phyloP scores from a whole-genome alignment of 2,888 invertebrate genomes.

The Glaucopsyche alexis region DNA sequence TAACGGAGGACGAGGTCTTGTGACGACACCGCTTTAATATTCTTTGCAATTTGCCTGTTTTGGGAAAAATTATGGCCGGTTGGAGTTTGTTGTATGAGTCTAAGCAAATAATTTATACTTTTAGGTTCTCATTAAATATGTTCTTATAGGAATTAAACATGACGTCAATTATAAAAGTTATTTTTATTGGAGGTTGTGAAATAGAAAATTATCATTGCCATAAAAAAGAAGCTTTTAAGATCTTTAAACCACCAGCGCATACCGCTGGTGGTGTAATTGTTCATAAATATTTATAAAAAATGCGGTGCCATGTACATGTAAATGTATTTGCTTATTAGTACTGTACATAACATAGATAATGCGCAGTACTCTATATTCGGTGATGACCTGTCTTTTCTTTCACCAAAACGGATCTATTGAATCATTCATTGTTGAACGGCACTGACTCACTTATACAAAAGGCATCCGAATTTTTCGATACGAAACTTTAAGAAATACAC shows the following conservation, averaged over 20 bases:
- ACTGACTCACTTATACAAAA: slow-evolving; percentile 39
- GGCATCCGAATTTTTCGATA: slow-evolving; percentile 33
- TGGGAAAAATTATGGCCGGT: background rate
- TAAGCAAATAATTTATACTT: too few species aligned
- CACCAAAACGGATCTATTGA: slow-evolving; percentile 42
- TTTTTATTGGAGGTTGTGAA: too few species aligned
- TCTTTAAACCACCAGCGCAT: too few species aligned
- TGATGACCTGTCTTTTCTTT: slow-evolving; percentile 44
- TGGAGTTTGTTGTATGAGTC: background rate
- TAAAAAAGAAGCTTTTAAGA: too few species aligned
- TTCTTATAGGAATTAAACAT: too few species aligned
- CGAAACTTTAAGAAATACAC: background rate
- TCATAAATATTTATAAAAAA: slow-evolving; percentile 5
- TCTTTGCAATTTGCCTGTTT: slow-evolving; percentile 5
- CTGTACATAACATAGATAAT: slow-evolving; percentile 27
- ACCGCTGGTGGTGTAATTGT: too few species aligned
- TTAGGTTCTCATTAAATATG: too few species aligned
- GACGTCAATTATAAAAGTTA: too few species aligned
- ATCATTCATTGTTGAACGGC: slow-evolving; percentile 37
- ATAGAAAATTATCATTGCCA: too few species aligned
- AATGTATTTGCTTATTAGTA: background rate
- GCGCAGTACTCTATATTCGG: slow-evolving; percentile 38
- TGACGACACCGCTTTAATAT: slow-evolving; percentile 18
- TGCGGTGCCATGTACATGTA: background rate
- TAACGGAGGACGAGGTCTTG: slow-evolving; percentile 35